phyloP scores from a whole-genome alignment of 2,797 vertebrate species.

The Darevskia nairensis region DNA sequence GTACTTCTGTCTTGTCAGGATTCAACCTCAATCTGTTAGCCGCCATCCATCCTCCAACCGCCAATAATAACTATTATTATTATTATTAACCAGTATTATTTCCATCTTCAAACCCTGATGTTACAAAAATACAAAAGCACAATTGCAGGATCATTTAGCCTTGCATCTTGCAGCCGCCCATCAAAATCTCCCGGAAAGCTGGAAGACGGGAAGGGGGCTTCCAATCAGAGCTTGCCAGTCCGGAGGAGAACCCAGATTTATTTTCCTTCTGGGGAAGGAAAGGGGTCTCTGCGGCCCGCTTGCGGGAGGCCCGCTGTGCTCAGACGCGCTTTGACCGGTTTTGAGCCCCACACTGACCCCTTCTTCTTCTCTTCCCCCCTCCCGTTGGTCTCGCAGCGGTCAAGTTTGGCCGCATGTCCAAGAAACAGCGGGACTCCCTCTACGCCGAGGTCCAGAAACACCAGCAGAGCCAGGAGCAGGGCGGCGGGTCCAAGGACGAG shows the following conservation, averaged over 20 bases:
- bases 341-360: too few relatives aligned
- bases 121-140: too few relatives aligned
- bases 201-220: neutral
- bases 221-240: neutral
- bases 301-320: too few relatives aligned
- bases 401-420: slow-evolving; percentile 95
- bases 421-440: slow-evolving; percentile 93
- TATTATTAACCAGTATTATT: too few relatives aligned
- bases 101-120: too few relatives aligned
- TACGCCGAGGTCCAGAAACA: slow-evolving; percentile 94
- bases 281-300: neutral
- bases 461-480: slow-evolving; percentile 87
- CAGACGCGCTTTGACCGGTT: too few relatives aligned
- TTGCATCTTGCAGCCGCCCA: too few relatives aligned
- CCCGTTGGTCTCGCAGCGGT: slow-evolving; percentile 78
- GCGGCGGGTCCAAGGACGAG: slow-evolving; percentile 54
- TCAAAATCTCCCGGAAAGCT: neutral
- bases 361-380: neutral
- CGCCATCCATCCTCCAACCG: too few relatives aligned
- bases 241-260: neutral
- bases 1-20: too few relatives aligned
- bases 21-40: too few relatives aligned
- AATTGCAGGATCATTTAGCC: too few relatives aligned
- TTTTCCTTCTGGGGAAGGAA: neutral
- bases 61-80: too few relatives aligned